Evolutionary conservation across 2,888 invertebrate species (phyloP), one percentile per base, ranked within the genome.

Genomic region (Pristionchus exspectatus): DNA sequence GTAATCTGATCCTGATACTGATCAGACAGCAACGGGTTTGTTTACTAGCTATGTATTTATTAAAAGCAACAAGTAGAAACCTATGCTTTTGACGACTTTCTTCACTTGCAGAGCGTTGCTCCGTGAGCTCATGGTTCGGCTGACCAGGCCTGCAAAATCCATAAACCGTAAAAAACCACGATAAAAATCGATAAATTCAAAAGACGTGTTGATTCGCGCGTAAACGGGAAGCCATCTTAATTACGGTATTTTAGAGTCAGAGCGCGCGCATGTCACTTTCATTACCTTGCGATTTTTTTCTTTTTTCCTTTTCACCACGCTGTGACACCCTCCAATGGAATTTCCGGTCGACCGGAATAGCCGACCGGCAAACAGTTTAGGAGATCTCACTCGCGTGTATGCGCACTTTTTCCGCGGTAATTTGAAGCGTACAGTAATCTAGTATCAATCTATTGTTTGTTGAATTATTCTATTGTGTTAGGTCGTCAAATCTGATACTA

Each of bases 51-150:
- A 27, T 18, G 24, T n/a, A 24, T 33, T 33, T 27, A 14, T 12
- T 33, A 27, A 14, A 14, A 27, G 16, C 30, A 27, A 1, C 12
- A 30, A 33, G 2, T 2, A 16, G 24, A 38, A 16, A 38, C 74
- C 74, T 74, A 74, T 74, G 21, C 30, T 74, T 4, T 74, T 38
- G 16, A 74, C 7, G 74, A 74, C 74, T 38, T 74, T 74, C 38
- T 38, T 74, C 38, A 74, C 74, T 74, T 74, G 74, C 44, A 38
- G 0, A 38, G 9, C 27, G 30, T 7, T 18, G 74, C 74, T 74
- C 74, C 74, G 38, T 24, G 74, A 74, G 74, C 74, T 74, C 74
- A 74, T 74, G 74, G 74, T 38, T 74, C 38, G 30, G 27, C 30
- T 7, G 38, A 74, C 74, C 24, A 74, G 38, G 38, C 33, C 74